Conservation (phyloP, 2,797 vertebrate species). For the Emys orbicularis region DNA sequence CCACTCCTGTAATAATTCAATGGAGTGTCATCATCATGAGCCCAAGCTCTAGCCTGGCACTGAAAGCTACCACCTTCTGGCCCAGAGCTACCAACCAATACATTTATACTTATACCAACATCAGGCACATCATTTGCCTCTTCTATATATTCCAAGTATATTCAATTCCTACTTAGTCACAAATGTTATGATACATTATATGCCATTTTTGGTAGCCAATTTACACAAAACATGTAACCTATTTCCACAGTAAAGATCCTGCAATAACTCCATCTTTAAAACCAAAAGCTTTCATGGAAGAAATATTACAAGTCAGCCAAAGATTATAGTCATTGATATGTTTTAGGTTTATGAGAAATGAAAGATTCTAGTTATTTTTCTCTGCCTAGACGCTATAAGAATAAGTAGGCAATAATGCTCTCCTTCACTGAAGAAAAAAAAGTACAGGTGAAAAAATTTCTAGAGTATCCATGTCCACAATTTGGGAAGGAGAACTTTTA, state of each 20-base stretch:
- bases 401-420: neutral
- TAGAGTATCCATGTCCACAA: neutral
- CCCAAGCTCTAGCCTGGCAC: fast-evolving
- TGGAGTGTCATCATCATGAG: neutral
- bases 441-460: neutral
- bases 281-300: neutral
- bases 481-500: neutral
- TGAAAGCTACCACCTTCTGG: neutral
- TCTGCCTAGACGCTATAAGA: neutral
- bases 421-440: neutral
- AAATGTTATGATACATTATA: neutral
- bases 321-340: neutral
- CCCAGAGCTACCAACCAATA: fast-evolving
- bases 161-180: neutral
- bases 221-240: neutral
- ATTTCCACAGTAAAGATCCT: neutral
- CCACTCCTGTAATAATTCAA: neutral
- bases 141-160: neutral
- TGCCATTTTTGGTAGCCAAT: neutral
- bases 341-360: neutral
- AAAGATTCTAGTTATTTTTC: neutral
- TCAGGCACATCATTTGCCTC: neutral
- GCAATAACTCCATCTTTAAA: fast-evolving
- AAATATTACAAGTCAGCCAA: neutral
- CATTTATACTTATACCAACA: fast-evolving